Base-by-base conservation (phyloP, 2,888 invertebrate species). In the Oxyteleia sp. region DNA sequence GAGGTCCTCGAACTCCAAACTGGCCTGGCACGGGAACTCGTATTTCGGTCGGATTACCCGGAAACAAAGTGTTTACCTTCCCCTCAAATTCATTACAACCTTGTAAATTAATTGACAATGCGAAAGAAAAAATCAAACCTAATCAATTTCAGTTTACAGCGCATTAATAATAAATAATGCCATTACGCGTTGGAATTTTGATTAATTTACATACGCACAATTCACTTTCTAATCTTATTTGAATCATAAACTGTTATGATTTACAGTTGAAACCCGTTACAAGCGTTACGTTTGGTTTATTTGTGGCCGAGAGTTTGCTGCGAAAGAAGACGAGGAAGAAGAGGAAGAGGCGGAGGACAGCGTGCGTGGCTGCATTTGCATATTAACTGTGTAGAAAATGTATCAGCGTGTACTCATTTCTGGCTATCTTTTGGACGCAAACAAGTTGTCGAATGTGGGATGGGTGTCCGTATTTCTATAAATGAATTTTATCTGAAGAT, bases 151-250 rank as follows among this genome's bases (percentile, higher is more conserved):
- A 38, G 38, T n/a, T n/a, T n/a, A n/a, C 38, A n/a, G 1, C n/a
- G 38, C 38, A 38, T n/a, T 43, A 13, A 23, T 41, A 29, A 51
- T 51, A 29, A 61, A 72, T 63, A 63, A 63, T 11, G 53, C 16
- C 15, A 55, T 53, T 55, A 32, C 47, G 47, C 35, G 23, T 11
- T 32, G 59, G 68, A 79, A 57, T 64, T 79, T 63, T 63, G 64
- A 80, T 80, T 59, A 57, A 80, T 80, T 72, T 80, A 20, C 59
- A 55, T 72, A 66, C 45, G 49, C 47, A 74, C 53, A 57, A 74
- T 74, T 80, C 80, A 80, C 80, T 80, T 80, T 80, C 80, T 80
- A 72, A 74, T 72, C 61, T 80, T 16, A 51, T 35, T 74, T 51
- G 64, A 68, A 74, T 68, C 80, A 11, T 66, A 69, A 78, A 72